Percentiles rank a stretch among this genome's conserved stretches.
Conservation (phyloP, 1,140 invertebrate genomes). For the Asobara japonica region DNA sequence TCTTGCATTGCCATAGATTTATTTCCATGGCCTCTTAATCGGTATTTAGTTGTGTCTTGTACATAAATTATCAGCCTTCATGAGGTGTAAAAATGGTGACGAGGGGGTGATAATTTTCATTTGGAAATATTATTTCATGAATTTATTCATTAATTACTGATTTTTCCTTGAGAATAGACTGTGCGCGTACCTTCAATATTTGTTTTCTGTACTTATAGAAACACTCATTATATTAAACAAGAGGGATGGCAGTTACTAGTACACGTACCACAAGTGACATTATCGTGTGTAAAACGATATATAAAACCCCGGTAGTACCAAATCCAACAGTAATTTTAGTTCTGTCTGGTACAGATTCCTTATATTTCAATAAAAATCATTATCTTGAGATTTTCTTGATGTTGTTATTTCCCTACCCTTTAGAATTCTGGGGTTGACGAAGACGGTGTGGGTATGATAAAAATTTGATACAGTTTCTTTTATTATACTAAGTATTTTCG, state of each 20-base stretch:
- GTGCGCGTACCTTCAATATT: constrained; percentile 63
- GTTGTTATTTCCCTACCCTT: neutral
- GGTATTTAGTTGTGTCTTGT: neutral
- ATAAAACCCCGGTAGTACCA: constrained; percentile 66
- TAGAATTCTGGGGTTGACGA: too few relatives aligned
- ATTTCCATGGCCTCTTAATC: too few relatives aligned
- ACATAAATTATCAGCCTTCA: neutral
- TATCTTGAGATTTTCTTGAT: constrained; percentile 50
- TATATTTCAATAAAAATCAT: constrained; percentile 68
- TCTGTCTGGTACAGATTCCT: constrained; percentile 69
- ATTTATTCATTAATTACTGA: constrained; percentile 36
- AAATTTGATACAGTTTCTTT: too few relatives aligned
- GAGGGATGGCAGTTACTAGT: constrained; percentile 51
- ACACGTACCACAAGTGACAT: constrained; percentile 12
- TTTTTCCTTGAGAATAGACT: constrained; percentile 61
- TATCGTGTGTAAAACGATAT: constrained; percentile 60
- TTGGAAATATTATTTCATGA: neutral
- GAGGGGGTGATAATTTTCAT: neutral
- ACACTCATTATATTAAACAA: constrained; percentile 55
- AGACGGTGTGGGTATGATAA: too few relatives aligned
- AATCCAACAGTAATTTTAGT: constrained; percentile 68
- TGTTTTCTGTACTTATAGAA: constrained; percentile 66
- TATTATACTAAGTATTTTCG: too few relatives aligned
- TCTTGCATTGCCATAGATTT: too few relatives aligned
- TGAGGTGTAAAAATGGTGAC: neutral